Conservation (phyloP, 2,113 vertebrate species). For the Recurvirostra avosetta region DNA sequence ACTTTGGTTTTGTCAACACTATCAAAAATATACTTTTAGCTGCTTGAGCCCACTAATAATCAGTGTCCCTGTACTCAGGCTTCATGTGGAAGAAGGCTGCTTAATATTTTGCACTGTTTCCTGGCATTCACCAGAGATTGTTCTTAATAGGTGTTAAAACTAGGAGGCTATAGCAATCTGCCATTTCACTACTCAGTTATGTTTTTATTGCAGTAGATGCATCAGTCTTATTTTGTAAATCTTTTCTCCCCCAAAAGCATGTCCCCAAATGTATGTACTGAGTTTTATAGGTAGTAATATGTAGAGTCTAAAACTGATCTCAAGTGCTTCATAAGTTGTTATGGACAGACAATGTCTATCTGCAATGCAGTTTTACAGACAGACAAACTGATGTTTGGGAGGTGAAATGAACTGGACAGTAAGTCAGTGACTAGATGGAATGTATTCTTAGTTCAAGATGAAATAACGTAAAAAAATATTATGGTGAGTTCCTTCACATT, state of each 20-base stretch:
- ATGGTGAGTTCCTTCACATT: no score
- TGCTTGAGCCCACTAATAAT: not conserved
- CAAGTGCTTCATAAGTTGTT: not conserved
- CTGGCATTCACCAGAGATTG: not conserved
- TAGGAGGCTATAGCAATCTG: not conserved
- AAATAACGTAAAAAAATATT: no score
- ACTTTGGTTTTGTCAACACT: not conserved
- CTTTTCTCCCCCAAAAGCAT: not conserved
- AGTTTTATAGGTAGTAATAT: not conserved
- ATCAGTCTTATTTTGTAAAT: not conserved
- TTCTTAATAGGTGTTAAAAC: not conserved
- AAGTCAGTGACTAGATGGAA: not conserved
- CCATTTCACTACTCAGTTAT: not conserved
- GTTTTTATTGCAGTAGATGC: not conserved
- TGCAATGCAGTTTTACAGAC: not conserved
- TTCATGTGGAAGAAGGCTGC: not conserved
- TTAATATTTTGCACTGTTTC: not conserved
- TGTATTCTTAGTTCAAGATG: no score
- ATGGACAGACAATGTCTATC: not conserved
- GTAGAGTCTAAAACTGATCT: not conserved
- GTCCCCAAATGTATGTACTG: not conserved
- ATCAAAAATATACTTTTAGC: not conserved
- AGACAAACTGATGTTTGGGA: not conserved
- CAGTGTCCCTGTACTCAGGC: not conserved
- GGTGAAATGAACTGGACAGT: not conserved